phyloP scores from a whole-genome alignment of 2,797 vertebrate genomes.

The Bucorvus abyssinicus region DNA sequence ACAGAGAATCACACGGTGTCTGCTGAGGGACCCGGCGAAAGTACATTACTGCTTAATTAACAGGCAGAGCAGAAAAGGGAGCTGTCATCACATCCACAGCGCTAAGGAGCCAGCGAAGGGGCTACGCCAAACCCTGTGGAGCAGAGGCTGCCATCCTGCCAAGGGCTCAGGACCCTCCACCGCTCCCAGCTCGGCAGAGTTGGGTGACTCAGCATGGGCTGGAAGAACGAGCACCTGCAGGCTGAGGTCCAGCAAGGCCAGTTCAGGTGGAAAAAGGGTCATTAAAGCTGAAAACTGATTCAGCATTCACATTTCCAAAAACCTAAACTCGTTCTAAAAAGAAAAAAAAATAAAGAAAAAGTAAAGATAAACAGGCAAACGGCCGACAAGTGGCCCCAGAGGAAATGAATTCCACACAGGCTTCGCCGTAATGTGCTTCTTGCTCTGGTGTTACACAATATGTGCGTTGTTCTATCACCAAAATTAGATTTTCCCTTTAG shows the following conservation, averaged over 20 bases:
- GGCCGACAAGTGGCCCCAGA: background rate
- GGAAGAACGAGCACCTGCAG: background rate
- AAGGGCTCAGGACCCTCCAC: background rate
- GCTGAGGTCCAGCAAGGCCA: background rate
- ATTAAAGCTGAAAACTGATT: conserved; percentile 20
- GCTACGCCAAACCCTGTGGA: background rate
- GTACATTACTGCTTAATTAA: conserved; percentile 34
- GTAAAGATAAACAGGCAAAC: background rate
- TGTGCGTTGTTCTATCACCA: background rate
- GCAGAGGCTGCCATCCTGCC: background rate
- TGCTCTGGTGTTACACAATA: conserved; percentile 2
- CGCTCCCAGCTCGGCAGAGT: background rate
- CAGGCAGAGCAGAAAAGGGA: background rate
- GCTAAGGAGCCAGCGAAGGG: background rate
- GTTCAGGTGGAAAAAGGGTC: background rate
- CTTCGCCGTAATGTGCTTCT: background rate
- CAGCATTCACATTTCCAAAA: conserved; percentile 13
- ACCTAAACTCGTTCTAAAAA: background rate
- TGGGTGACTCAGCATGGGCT: background rate
- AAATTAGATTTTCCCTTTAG: background rate
- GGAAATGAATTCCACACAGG: conserved; percentile 10
- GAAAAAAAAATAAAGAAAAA: background rate
- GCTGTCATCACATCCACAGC: background rate
- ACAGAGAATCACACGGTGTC: conserved; percentile 4
- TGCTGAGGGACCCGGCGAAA: background rate